Evolutionary conservation across 2,113 vertebrate species (phyloP).

Genomic region (Mungos mungo): DNA sequence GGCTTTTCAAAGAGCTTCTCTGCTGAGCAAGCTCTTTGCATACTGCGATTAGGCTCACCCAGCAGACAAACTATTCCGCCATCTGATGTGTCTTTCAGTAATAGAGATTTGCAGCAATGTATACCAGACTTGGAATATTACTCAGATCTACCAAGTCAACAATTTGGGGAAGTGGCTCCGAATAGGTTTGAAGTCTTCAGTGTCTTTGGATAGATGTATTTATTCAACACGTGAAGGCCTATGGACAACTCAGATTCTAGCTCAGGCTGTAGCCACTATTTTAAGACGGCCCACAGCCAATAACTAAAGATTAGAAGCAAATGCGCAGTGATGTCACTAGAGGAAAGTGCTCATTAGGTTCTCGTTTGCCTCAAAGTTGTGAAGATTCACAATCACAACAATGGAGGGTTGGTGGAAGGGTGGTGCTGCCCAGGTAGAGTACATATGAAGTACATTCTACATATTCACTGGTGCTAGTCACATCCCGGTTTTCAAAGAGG

Average conservation of each 20-base stretch:
- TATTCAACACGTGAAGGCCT: slow-evolving; percentile 51
- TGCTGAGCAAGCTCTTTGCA: slow-evolving; percentile 59
- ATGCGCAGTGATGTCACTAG: slow-evolving; percentile 44
- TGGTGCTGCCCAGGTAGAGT: background rate
- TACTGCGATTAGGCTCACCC: slow-evolving; percentile 53
- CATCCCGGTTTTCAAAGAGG: slow-evolving; percentile 30
- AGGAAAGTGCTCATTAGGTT: slow-evolving; percentile 53
- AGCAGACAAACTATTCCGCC: slow-evolving; percentile 33
- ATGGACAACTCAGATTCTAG: slow-evolving; percentile 44
- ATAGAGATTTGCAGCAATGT: slow-evolving; percentile 35
- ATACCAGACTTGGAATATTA: slow-evolving; percentile 31
- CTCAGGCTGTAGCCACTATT: slow-evolving; percentile 11
- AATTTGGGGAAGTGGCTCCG: slow-evolving; percentile 14
- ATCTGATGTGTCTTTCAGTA: slow-evolving; percentile 28
- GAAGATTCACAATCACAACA: slow-evolving; percentile 57
- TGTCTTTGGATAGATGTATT: slow-evolving; percentile 61
- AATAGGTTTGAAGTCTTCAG: slow-evolving; percentile 36
- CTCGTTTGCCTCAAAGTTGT: slow-evolving; percentile 53
- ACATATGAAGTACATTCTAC: background rate
- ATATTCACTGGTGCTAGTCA: background rate
- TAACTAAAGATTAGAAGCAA: slow-evolving; percentile 62
- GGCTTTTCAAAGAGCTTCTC: slow-evolving; percentile 64
- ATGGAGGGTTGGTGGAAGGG: slow-evolving; percentile 18
- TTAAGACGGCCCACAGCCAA: slow-evolving; percentile 49
- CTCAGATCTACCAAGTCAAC: slow-evolving; percentile 19